These are phyloP conservation scores for Nasonia giraulti DNA, from an alignment of 1,140 invertebrate genomes.

Conservation along the genomic window DNA sequence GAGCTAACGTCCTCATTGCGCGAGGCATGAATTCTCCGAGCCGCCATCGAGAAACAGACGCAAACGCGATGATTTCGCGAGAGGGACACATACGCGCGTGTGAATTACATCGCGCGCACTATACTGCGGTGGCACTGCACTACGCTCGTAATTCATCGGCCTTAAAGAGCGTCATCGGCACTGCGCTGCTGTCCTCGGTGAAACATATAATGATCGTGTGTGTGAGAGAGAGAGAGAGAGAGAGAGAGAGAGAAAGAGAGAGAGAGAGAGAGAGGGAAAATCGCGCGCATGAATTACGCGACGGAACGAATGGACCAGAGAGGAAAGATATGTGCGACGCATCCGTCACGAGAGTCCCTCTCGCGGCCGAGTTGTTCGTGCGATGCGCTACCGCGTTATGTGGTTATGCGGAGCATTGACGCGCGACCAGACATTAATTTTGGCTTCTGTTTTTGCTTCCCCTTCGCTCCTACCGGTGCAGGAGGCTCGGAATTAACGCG, in stretches of 20 bases:
- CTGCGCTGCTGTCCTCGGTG: background rate
- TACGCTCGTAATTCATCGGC: constrained; percentile 44
- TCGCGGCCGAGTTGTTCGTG: background rate
- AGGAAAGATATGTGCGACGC: background rate
- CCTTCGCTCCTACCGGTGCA: background rate
- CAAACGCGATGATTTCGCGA: background rate
- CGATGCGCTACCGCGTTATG: background rate
- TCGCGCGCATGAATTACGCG: constrained; percentile 47
- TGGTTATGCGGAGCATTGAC: background rate
- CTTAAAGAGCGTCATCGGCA: constrained; percentile 53
- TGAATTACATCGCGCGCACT: constrained; percentile 18
- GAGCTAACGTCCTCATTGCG: background rate
- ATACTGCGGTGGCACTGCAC: background rate
- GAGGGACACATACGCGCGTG: constrained; percentile 1
- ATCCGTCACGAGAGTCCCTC: constrained; percentile 22
- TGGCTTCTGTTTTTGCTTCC: background rate
- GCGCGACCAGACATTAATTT: background rate
- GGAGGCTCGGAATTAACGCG: background rate
- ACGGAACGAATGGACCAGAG: background rate
- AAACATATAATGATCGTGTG: constrained; percentile 38
- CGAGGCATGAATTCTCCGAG: background rate
- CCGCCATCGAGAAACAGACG: background rate
- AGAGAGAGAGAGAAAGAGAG: background rate
- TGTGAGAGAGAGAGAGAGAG: too few relatives aligned
- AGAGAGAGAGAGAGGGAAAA: constrained; percentile 1